Base-by-base conservation (phyloP, 2,888 invertebrate genomes). In the Drosophila buzzatii region DNA sequence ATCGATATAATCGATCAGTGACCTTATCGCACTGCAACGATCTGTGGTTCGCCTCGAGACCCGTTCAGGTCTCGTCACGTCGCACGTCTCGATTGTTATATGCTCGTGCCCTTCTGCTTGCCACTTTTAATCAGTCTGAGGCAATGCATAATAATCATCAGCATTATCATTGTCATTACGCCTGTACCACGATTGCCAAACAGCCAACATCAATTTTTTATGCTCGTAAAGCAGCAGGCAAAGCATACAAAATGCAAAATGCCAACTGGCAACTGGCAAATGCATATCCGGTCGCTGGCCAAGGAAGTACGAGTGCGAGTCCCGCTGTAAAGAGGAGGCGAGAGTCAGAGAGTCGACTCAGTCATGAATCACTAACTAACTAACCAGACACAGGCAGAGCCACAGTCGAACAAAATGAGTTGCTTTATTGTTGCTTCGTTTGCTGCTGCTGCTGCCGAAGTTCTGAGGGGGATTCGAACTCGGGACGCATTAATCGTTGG, bases 311-410 rank as follows among this genome's bases (percentile, higher is more conserved):
- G 58, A 42, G 69, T 39, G 49, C 58, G 53, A 52, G 33, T 14
- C 27, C 44, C 56, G 68, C 62, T 52, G 66, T n/a, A 45, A 16
- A 58, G 49, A 63, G 60, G 49, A 60, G 74, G 45, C 74, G 23
- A n/a, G 39, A 16, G 6, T 3, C 27, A 27, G 10, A 55, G 51
- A 41, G 9, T 59, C 49, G 37, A 23, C 12, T 58, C 62, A 55
- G 58, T 52, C 83, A 83, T 84, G 89, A 89, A 89, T 84, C 89
- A 86, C 85, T 76, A 74, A 82, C 76, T 77, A 76, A 76, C 80
- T 64, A 78, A 79, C 56, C 75, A 70, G 76, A 62, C 58, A 37
- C 62, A 56, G 63, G 20, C 4, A 49, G 37, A 61, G 47, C 45
- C 14, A 20, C 20, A 44, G 44, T 20, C 44, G 14, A 14, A 20